Percentiles rank a stretch among this genome's conserved stretches.
Evolutionary conservation across 2,113 vertebrate species (phyloP).

Genomic region (Cichladusa arquata): DNA sequence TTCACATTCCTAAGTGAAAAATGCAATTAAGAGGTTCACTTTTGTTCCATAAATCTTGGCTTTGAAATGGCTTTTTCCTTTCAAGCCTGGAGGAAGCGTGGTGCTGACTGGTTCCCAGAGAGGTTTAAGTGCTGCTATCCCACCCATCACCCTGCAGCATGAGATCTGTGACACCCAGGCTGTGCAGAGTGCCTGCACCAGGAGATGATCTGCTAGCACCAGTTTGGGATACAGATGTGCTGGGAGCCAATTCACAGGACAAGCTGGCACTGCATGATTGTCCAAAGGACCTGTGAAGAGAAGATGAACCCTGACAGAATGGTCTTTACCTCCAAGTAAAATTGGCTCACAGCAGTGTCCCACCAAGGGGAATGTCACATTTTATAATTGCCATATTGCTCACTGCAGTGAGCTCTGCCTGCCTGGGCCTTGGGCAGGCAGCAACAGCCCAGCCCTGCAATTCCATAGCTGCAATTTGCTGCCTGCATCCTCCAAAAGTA

Average conservation of each 20-base stretch:
- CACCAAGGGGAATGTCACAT: constrained; percentile 15
- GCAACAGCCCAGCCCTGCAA: not conserved
- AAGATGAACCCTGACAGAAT: constrained; percentile 25
- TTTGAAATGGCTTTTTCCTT: constrained; percentile 29
- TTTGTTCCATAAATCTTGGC: constrained; percentile 35
- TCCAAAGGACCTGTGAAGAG: not conserved
- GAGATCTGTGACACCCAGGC: not conserved
- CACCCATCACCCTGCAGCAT: not conserved
- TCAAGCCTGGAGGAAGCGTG: not conserved
- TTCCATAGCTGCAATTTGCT: not conserved
- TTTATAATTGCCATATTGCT: constrained; percentile 29
- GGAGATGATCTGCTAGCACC: not conserved
- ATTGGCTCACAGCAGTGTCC: constrained; percentile 22
- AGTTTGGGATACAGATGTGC: not conserved
- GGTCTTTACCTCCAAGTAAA: constrained; percentile 44
- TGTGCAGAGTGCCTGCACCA: not conserved
- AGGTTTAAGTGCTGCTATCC: not conserved
- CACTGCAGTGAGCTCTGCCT: constrained; percentile 12
- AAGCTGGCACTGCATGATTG: not conserved
- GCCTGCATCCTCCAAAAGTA: not conserved
- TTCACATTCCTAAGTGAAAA: constrained; percentile 54
- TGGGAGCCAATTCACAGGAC: not conserved
- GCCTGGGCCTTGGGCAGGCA: not conserved
- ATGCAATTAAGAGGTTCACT: constrained; percentile 27
- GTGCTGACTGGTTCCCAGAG: not conserved